A percentile compares a stretch with the other conserved stretches of the same genome.
phyloP scores from a whole-genome alignment of 2,113 vertebrate species.

The Columba livia region DNA sequence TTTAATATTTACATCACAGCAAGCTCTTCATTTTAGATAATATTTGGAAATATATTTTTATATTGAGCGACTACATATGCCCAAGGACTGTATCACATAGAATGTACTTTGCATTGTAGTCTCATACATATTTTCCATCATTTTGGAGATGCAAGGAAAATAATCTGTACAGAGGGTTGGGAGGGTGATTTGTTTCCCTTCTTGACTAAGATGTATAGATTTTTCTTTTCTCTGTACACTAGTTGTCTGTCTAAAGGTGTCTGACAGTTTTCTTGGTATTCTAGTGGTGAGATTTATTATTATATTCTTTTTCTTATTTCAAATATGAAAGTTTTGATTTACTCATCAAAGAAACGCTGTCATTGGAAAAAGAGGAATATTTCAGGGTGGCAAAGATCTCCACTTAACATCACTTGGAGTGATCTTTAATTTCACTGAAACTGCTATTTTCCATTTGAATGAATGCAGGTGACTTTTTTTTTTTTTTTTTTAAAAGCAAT shows the following conservation, averaged over 20 bases:
- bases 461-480: constrained; percentile 12
- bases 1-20: background rate
- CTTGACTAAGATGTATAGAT: background rate
- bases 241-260: background rate
- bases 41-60: background rate
- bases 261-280: constrained; percentile 26
- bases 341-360: constrained; percentile 15
- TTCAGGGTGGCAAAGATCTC: constrained; percentile 34
- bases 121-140: background rate
- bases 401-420: background rate
- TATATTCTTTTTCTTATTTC: constrained; percentile 52
- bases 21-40: background rate
- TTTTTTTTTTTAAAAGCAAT: background rate
- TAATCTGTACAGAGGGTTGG: background rate
- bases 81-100: background rate
- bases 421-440: background rate
- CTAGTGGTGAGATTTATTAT: constrained; percentile 35
- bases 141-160: background rate
- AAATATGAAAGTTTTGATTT: constrained; percentile 59
- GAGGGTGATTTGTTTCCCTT: background rate
- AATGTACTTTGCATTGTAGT: background rate
- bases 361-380: constrained; percentile 42
- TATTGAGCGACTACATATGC: background rate
- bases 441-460: constrained; percentile 29
- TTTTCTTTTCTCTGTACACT: constrained; percentile 25